Percentiles rank a stretch among this genome's conserved stretches.
Evolutionary conservation across 2,888 invertebrate species (phyloP).

Genomic region (Drosophila cyrtoloma): DNA sequence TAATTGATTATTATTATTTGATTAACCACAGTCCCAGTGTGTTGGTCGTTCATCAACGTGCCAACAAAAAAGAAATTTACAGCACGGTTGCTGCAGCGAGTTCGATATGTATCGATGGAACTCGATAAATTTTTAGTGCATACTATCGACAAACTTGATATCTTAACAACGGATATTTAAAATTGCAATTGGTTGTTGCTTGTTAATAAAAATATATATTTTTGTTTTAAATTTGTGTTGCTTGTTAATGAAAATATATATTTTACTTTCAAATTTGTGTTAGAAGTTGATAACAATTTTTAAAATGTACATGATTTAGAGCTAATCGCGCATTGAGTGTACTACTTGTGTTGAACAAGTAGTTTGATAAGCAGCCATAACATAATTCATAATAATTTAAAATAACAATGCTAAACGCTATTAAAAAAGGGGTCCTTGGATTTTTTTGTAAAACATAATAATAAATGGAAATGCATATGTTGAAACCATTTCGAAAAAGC

Average conservation of each 20-base stretch:
- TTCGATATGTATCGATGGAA: constrained; percentile 6
- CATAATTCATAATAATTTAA: constrained; percentile 73
- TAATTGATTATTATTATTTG: constrained; percentile 61
- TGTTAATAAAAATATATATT: constrained; percentile 9
- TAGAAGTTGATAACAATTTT: constrained; percentile 72
- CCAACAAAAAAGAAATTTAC: constrained; percentile 55
- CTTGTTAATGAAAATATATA: constrained; percentile 69
- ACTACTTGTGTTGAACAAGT: constrained; percentile 47
- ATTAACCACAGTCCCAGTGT: constrained; percentile 51
- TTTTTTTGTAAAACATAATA: constrained; percentile 61
- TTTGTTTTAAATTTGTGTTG: constrained; percentile 1
- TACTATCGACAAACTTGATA: constrained; percentile 2
- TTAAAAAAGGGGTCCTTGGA: constrained; percentile 32
- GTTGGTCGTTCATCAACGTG: constrained; percentile 61
- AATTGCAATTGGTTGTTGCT: constrained; percentile 7
- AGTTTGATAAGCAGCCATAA: constrained; percentile 67
- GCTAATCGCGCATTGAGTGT: constrained; percentile 61
- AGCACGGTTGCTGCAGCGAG: constrained; percentile 33
- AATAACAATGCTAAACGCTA: constrained; percentile 68
- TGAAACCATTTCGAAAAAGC: constrained; percentile 61
- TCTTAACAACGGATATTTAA: constrained; percentile 28
- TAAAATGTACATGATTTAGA: constrained; percentile 51
- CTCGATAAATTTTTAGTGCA: constrained; percentile 4
- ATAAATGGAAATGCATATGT: constrained; percentile 56
- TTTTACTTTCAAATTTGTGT: constrained; percentile 66